Percentiles rank a stretch among this genome's conserved stretches.
Conservation (phyloP, 1,140 invertebrate genomes). For the Drosophila subobscura region DNA sequence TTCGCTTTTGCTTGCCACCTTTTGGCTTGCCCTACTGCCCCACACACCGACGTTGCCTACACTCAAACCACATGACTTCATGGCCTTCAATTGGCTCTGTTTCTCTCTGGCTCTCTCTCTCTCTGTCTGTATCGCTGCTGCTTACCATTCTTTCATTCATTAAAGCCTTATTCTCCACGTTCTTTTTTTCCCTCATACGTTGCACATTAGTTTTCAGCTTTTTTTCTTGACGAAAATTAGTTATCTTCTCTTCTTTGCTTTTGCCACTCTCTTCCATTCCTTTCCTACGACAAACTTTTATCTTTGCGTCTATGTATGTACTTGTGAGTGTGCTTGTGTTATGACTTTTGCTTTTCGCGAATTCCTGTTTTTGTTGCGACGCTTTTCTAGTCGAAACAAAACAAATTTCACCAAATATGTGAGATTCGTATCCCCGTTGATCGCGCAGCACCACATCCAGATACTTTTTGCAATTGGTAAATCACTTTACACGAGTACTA, state of each 20-base stretch:
- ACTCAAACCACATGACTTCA: conserved; percentile 14
- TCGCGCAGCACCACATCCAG: neutral
- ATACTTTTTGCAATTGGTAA: no score
- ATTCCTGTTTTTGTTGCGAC: conserved; percentile 50
- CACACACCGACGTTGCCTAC: conserved; percentile 58
- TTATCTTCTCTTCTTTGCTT: conserved; percentile 1
- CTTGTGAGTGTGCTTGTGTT: conserved; percentile 7
- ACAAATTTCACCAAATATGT: conserved; percentile 22
- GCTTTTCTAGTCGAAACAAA: conserved; percentile 43
- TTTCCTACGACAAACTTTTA: conserved; percentile 42
- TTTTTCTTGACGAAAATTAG: conserved; percentile 22
- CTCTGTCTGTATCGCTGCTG: conserved; percentile 8
- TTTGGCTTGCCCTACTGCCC: conserved; percentile 70
- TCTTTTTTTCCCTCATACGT: conserved; percentile 29
- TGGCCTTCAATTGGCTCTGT: conserved; percentile 55
- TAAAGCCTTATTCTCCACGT: conserved; percentile 34
- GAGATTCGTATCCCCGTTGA: conserved; percentile 37
- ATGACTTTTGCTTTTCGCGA: conserved; percentile 63
- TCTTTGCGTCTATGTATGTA: conserved; percentile 22
- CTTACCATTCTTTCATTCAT: conserved; percentile 71
- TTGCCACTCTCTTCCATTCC: conserved; percentile 16
- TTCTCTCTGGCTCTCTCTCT: conserved; percentile 23
- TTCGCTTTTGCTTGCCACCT: conserved; percentile 6
- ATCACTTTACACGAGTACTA: no score
- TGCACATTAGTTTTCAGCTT: neutral